A percentile compares a stretch with the other conserved stretches of the same genome.
phyloP scores from a whole-genome alignment of 2,888 invertebrate species.

The Netelia melanura region DNA sequence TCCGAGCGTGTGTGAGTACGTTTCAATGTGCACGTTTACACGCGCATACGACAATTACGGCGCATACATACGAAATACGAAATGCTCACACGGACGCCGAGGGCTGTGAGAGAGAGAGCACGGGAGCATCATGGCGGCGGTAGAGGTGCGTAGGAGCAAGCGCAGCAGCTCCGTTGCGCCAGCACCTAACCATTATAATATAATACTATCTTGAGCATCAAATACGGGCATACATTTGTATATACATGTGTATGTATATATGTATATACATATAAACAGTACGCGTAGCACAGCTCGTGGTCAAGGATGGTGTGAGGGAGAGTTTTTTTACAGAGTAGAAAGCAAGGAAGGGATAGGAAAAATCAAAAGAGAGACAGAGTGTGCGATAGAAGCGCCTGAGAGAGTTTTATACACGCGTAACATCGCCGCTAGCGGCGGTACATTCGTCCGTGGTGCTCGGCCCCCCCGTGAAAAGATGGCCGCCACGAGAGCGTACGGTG shows the following conservation, averaged over 20 bases:
- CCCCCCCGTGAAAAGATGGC: slow-evolving; percentile 81
- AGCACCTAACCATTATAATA: slow-evolving; percentile 30
- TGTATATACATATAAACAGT: slow-evolving; percentile 43
- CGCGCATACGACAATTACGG: slow-evolving; percentile 8
- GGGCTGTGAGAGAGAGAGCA: slow-evolving; percentile 1
- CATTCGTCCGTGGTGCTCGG: slow-evolving; percentile 57
- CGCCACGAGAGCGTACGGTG: slow-evolving; percentile 83
- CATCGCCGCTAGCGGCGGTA: slow-evolving; percentile 66
- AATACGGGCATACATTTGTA: slow-evolving; percentile 45
- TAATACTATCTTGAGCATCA: slow-evolving; percentile 25
- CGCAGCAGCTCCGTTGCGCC: slow-evolving; percentile 37
- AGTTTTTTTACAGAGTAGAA: slow-evolving; percentile 3
- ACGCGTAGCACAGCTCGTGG: slow-evolving; percentile 39
- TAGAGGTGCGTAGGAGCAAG: slow-evolving; percentile 20
- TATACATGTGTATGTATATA: slow-evolving; percentile 52
- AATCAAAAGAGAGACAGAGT: slow-evolving; percentile 18
- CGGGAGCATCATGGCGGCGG: slow-evolving; percentile 25
- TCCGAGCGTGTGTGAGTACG: slow-evolving; percentile 57
- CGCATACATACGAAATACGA: slow-evolving; percentile 19
- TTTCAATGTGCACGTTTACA: slow-evolving; percentile 30
- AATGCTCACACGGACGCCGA: slow-evolving; percentile 7
- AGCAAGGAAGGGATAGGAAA: not conserved
- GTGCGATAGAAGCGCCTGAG: not conserved
- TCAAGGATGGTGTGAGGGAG: slow-evolving; percentile 45
- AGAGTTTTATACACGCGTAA: slow-evolving; percentile 56